phyloP scores from a whole-genome alignment of 1,140 invertebrate genomes.

The Lamellibrachia luymesi region DNA sequence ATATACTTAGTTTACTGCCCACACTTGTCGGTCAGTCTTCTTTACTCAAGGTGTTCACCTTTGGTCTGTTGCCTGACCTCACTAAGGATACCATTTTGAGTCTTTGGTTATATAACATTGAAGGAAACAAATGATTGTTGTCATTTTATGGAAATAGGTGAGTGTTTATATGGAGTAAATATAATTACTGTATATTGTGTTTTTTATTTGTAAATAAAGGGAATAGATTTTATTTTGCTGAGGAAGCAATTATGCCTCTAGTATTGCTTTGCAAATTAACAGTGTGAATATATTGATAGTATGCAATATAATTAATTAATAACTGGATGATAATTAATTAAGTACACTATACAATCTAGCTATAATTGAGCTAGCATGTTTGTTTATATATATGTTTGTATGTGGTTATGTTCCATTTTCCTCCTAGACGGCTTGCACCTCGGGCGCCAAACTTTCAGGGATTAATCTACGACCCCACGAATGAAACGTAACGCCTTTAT shows the following conservation, averaged over 20 bases:
- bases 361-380: too few species aligned
- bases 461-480: too few species aligned
- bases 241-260: not conserved
- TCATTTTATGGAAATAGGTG: not conserved
- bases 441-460: too few species aligned
- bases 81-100: not conserved
- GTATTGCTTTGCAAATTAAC: not conserved
- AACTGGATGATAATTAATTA: not conserved
- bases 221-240: not conserved
- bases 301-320: not conserved
- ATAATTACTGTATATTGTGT: too few species aligned
- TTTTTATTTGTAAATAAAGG: not conserved
- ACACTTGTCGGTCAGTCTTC: not conserved
- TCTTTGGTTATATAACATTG: not conserved
- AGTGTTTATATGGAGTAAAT: too few species aligned
- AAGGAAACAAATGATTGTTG: not conserved
- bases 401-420: too few species aligned
- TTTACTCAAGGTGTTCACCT: not conserved
- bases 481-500: too few species aligned
- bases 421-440: too few species aligned
- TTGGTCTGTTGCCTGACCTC: not conserved
- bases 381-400: too few species aligned
- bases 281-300: not conserved
- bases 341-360: not conserved
- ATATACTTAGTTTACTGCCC: not conserved